These are phyloP conservation scores for Margarornis squamiger DNA, from an alignment of 2,797 vertebrate species.

Conservation along the genomic window DNA sequence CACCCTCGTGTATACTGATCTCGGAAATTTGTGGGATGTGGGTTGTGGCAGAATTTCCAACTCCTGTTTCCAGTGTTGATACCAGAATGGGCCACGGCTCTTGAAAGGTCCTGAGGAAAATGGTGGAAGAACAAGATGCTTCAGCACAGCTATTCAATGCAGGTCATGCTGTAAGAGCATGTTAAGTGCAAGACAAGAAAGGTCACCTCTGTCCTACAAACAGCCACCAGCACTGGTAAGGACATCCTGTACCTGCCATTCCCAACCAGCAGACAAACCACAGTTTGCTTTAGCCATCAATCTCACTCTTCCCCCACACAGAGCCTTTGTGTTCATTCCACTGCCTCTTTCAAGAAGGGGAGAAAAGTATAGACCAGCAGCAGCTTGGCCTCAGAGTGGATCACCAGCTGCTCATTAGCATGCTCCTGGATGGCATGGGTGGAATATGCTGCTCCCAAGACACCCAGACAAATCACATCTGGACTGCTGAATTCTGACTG, in stretches of 20 bases:
- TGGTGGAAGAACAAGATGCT: neutral
- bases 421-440: fast-evolving
- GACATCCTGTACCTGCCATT: neutral
- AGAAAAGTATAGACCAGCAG: neutral
- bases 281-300: neutral
- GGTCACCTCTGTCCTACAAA: neutral
- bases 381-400: neutral
- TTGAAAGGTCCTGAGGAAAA: neutral
- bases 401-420: neutral
- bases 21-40: neutral
- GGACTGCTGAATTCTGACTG: neutral
- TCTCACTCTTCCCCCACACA: neutral
- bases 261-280: neutral
- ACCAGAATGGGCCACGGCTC: neutral
- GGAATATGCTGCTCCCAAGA: neutral
- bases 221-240: neutral
- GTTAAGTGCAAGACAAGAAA: neutral
- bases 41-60: neutral
- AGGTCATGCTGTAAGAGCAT: neutral
- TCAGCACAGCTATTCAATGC: neutral
- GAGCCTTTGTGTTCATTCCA: neutral
- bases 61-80: neutral
- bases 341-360: neutral
- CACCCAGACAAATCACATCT: neutral
- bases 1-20: fast-evolving